Evolutionary conservation across 2,888 invertebrate species (phyloP), one percentile per base, ranked within the genome.

Genomic region (Cosmia pyralina): DNA sequence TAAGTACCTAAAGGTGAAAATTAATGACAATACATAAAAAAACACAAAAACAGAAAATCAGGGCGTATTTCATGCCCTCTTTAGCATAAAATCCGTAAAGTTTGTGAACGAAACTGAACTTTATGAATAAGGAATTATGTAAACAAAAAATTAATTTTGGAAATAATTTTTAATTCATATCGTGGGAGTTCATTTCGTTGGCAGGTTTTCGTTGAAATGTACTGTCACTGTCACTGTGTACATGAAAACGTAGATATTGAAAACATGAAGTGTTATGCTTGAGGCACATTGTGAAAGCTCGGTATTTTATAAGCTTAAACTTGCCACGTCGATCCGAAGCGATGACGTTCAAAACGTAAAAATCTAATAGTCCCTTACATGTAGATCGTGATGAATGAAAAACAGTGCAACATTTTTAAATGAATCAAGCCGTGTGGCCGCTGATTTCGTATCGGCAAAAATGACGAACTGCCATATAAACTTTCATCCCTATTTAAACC

Each of bases 41-140:
- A 64, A 69, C 34, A 67, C 64, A 62, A 62, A 69, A 59, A 69
- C 55, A 46, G 67, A 75, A 58, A 62, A 73, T 72, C 70, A 65
- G 41, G 8, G 10, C 28, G 13, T 55, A 72, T 67, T 82, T 69
- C 69, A 72, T 64, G 67, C 58, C 60, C 70, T 68, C 66, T 83
- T 82, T 69, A 71, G 59, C 66, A 72, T 67, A 52, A 60, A 71
- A 34, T 34, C 66, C 63, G 58, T 72, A 50, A 72, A 84, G 55
- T 77, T 77, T 65, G 58, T 59, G 55, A 71, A 76, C 58, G 59
- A 62, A 77, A 70, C 59, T 65, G 73, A 72, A 72, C 64, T 74
- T 77, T 72, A 81, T 81, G 77, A 84, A 85, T 82, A 72, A 66
- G n/a, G 65, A 72, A 75, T 77, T 64, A 70, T 53, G 66, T 79